These are phyloP conservation scores for Tinamus major DNA, from an alignment of 2,797 vertebrate genomes.

Conservation along the genomic window DNA sequence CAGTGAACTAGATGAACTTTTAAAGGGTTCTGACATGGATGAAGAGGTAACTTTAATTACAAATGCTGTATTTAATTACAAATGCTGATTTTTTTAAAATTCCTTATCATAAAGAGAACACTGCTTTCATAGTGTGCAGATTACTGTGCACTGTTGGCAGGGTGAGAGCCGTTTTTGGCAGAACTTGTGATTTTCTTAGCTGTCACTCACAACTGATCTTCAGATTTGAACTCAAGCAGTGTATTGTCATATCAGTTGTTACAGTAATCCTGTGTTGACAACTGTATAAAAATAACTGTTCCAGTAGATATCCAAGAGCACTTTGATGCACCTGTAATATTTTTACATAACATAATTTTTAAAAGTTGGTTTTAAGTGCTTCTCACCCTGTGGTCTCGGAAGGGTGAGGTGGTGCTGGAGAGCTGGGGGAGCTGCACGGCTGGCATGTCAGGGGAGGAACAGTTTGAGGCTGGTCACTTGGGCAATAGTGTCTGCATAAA, in stretches of 20 bases:
- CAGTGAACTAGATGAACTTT: slow-evolving; percentile 51
- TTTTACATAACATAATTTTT: neutral
- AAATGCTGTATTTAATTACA: neutral
- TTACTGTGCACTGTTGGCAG: neutral
- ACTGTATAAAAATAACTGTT: neutral
- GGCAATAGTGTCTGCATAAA: neutral
- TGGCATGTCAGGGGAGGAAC: fast-evolving
- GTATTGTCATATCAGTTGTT: neutral
- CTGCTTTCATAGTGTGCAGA: neutral
- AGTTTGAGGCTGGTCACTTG: neutral
- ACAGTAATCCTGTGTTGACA: neutral
- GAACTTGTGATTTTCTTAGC: neutral
- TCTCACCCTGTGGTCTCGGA: neutral
- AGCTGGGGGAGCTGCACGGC: neutral
- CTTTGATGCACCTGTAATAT: neutral
- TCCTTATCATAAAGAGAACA: neutral
- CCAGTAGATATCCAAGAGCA: neutral
- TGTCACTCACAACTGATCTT: neutral
- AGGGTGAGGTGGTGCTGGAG: neutral
- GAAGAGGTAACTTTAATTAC: slow-evolving; percentile 68
- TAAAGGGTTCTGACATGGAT: slow-evolving; percentile 12
- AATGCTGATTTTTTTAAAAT: neutral
- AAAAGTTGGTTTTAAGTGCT: neutral
- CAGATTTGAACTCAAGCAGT: neutral
- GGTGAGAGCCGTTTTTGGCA: neutral